phyloP scores from a whole-genome alignment of 2,113 vertebrate species.

The Chrysochloris asiatica region DNA sequence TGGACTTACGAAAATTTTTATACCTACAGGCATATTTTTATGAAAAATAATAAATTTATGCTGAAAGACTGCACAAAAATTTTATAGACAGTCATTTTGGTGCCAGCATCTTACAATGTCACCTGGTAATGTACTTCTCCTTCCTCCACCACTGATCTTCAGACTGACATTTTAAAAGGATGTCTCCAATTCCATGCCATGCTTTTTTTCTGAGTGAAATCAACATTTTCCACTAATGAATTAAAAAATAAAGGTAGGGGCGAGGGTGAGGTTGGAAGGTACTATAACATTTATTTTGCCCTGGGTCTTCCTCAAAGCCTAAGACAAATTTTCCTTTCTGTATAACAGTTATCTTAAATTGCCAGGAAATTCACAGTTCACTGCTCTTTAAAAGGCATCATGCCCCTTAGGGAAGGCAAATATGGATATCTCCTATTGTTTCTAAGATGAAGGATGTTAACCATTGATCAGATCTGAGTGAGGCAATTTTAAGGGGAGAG shows the following conservation, averaged over 20 bases:
- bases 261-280: neutral
- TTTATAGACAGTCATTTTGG: neutral
- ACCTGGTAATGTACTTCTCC: too few relatives aligned
- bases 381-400: constrained; percentile 50
- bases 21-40: too few relatives aligned
- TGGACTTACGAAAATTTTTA: too few relatives aligned
- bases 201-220: neutral
- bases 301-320: constrained; percentile 19
- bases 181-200: neutral
- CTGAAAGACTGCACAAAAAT: neutral
- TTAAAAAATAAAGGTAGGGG: neutral
- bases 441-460: constrained; percentile 21
- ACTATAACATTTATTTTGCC: constrained; percentile 32
- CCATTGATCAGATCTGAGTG: constrained; percentile 33
- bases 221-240: neutral
- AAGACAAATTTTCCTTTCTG: constrained; percentile 44
- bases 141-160: neutral
- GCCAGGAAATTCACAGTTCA: constrained; percentile 57
- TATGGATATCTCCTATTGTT: constrained; percentile 28
- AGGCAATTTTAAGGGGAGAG: neutral
- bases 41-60: too few relatives aligned
- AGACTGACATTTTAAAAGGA: neutral
- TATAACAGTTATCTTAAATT: constrained; percentile 42
- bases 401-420: constrained; percentile 32
- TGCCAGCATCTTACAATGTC: neutral